Evolutionary conservation across 2,113 vertebrate species (phyloP).

Genomic region (Pachyramphus minor): DNA sequence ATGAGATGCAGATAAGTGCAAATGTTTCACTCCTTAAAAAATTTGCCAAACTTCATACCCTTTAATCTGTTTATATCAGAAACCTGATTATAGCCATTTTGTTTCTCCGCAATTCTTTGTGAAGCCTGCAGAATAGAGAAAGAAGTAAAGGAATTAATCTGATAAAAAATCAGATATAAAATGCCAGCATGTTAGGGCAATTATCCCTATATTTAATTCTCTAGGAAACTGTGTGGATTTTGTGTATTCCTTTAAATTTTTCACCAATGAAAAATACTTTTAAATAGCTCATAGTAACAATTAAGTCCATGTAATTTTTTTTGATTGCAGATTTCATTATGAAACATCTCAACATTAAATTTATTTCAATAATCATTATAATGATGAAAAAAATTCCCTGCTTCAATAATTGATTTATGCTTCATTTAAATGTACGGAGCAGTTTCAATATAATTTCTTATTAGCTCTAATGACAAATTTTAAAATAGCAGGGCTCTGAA

Average conservation of each 20-base stretch:
- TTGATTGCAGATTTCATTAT: slow-evolving; percentile 75
- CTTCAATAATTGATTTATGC: slow-evolving; percentile 86
- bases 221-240: not conserved
- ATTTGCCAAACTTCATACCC: not conserved
- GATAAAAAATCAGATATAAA: slow-evolving; percentile 30
- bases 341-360: slow-evolving; percentile 77
- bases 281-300: slow-evolving; percentile 64
- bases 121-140: not conserved
- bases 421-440: slow-evolving; percentile 82
- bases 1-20: not conserved
- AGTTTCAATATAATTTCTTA: slow-evolving; percentile 83
- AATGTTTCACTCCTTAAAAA: not conserved
- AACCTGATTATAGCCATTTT: not conserved
- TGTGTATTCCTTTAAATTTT: slow-evolving; percentile 31
- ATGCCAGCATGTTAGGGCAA: slow-evolving; percentile 13
- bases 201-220: slow-evolving; percentile 12
- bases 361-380: slow-evolving; percentile 82
- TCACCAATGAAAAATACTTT: slow-evolving; percentile 34
- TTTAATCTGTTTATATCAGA: not conserved
- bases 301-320: slow-evolving; percentile 67
- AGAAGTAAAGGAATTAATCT: slow-evolving; percentile 36
- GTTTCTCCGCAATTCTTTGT: not conserved
- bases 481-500: slow-evolving; percentile 78
- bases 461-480: slow-evolving; percentile 81
- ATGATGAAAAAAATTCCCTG: slow-evolving; percentile 81